These are phyloP conservation scores for Allygus modestus DNA, from an alignment of 2,888 invertebrate genomes.

Conservation along the genomic window DNA sequence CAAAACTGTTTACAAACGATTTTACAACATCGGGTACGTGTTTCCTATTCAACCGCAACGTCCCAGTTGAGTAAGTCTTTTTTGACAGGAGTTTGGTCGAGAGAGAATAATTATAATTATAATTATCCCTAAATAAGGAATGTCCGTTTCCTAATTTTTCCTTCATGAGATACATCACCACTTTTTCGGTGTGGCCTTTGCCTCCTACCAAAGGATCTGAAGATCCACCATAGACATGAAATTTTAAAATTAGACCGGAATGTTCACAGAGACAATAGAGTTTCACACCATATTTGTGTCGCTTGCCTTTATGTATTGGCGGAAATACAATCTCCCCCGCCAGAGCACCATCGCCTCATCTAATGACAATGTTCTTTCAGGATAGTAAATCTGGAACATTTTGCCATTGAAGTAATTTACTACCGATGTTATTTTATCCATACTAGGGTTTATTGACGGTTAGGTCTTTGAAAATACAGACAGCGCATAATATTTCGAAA, in stretches of 20 bases:
- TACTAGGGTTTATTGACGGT: constrained; percentile 5
- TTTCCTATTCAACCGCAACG: too few species aligned
- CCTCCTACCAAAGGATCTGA: too few species aligned
- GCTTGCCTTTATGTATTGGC: constrained; percentile 11
- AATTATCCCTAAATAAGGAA: constrained; percentile 40
- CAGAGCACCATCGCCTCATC: too few species aligned
- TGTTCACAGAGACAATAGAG: constrained; percentile 18
- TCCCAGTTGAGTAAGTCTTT: too few species aligned
- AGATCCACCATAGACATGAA: too few species aligned
- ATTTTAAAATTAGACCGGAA: too few species aligned
- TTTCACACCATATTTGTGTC: constrained; percentile 45
- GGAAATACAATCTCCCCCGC: too few species aligned
- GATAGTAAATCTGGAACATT: background rate
- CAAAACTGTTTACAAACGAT: too few species aligned
- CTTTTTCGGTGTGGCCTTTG: too few species aligned
- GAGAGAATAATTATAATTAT: constrained; percentile 17
- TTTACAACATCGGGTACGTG: too few species aligned
- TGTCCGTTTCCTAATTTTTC: constrained; percentile 44
- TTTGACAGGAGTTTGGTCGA: too few species aligned
- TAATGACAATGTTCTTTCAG: too few species aligned
- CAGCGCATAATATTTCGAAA: background rate
- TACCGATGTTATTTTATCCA: constrained; percentile 11
- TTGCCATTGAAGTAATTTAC: constrained; percentile 3
- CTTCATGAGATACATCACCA: constrained; percentile 22
- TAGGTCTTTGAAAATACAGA: constrained; percentile 22